Conservation (phyloP, 2,888 invertebrate species). For the Chrysomela aeneicollis region DNA sequence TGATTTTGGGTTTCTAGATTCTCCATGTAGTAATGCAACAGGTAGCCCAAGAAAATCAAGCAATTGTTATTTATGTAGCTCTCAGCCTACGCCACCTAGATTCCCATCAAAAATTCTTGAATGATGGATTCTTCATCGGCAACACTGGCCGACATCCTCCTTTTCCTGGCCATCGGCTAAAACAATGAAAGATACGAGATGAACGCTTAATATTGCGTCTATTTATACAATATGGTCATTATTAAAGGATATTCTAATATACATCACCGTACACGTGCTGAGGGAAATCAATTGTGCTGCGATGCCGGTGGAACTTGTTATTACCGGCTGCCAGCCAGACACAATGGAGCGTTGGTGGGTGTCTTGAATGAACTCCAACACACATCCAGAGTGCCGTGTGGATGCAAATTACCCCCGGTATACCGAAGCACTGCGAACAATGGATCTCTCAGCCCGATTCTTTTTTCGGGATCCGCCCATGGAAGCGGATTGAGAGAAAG, state of each 20-base stretch:
- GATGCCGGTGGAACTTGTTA: slow-evolving; percentile 53
- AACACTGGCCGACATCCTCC: slow-evolving; percentile 1
- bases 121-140: neutral
- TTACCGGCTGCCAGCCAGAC: slow-evolving; percentile 48
- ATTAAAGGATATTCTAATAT: slow-evolving; percentile 60
- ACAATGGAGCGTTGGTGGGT: slow-evolving; percentile 57
- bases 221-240: slow-evolving; percentile 58
- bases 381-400: slow-evolving; percentile 55
- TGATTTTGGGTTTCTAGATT: too few species aligned
- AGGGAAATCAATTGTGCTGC: slow-evolving; percentile 58
- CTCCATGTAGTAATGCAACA: too few species aligned
- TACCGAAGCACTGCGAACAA: slow-evolving; percentile 47
- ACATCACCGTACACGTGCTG: slow-evolving; percentile 60
- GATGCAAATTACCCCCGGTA: slow-evolving; percentile 55
- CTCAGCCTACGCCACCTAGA: too few species aligned
- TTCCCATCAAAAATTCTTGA: too few species aligned
- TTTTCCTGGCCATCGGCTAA: slow-evolving; percentile 19
- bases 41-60: too few species aligned
- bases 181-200: slow-evolving; percentile 15
- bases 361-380: slow-evolving; percentile 58
- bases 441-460: slow-evolving; percentile 47
- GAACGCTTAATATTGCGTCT: slow-evolving; percentile 40
- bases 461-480: slow-evolving; percentile 33
- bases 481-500: slow-evolving; percentile 5
- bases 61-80: too few species aligned